phyloP scores from a whole-genome alignment of 2,797 vertebrate species.

The Neosilurus hyrtlii region DNA sequence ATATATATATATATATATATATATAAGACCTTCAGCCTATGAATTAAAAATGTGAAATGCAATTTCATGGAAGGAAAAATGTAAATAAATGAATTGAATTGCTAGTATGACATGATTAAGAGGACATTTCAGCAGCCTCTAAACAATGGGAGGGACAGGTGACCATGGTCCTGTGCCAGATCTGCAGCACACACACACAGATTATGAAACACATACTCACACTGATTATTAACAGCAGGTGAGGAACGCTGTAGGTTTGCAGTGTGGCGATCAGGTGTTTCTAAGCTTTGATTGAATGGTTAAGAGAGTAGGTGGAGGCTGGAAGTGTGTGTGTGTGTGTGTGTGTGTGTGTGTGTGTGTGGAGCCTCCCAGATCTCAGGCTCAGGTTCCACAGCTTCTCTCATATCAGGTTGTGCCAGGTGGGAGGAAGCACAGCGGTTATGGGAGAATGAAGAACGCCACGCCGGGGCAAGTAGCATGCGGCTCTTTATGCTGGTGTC shows the following conservation, averaged over 20 bases:
- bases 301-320: slow-evolving; percentile 48
- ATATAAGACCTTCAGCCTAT: not conserved
- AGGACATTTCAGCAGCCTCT: not conserved
- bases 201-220: slow-evolving; percentile 2
- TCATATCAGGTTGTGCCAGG: slow-evolving; percentile 38
- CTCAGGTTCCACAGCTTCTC: slow-evolving; percentile 46
- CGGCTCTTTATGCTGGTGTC: slow-evolving; percentile 50
- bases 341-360: slow-evolving; percentile 24
- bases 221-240: slow-evolving; percentile 36
- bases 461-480: slow-evolving; percentile 33
- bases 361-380: slow-evolving; percentile 21
- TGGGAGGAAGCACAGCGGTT: slow-evolving; percentile 43
- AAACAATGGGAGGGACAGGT: not conserved
- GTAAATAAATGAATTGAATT: not conserved
- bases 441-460: slow-evolving; percentile 50
- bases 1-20: too few relatives aligned
- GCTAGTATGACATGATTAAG: not conserved
- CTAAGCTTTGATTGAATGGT: slow-evolving; percentile 54
- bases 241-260: slow-evolving; percentile 11
- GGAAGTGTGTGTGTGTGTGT: slow-evolving; percentile 21
- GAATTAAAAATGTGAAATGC: not conserved
- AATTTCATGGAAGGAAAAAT: not conserved
- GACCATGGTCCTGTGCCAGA: not conserved
- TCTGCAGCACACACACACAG: slow-evolving; percentile 2
- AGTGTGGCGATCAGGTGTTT: slow-evolving; percentile 51